Evolutionary conservation across 2,888 invertebrate genomes (phyloP), one percentile per base, ranked within the genome.

Genomic region (Hybos culiciformis): DNA sequence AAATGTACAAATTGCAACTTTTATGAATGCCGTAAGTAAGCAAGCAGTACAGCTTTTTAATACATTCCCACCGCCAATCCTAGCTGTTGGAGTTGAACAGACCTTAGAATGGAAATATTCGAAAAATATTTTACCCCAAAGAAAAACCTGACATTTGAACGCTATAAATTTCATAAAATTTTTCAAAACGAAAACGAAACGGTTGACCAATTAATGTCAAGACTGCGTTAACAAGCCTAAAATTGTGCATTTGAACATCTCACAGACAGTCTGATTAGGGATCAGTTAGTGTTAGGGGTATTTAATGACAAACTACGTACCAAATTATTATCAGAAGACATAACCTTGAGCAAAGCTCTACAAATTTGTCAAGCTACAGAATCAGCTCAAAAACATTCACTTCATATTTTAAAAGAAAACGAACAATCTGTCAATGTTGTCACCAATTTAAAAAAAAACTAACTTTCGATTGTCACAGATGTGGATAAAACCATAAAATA

Each of bases 121-220:
- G 46, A 44, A 38, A 37, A 42, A 21, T 47, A 48, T 37, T 49
- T 43, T 24, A 46, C 36, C 11, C 48, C 47, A 15, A 41, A 42
- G 31, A 39, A 38, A 17, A 50, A 51, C 44, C 24, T 43, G 23
- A 49, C 43, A 9, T 42, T 44, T 32, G 48, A 49, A 21, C 39
- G 46, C 9, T 46, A 49, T 29, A 36, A 46, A 24, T 50, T 47
- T 20, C 37, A 46, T 14, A 45, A 42, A 15, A 46, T 39, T 11
- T 38, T 18, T n/a, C 45, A 49, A 37, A 26, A 21, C 32, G 38
- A 44, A 39, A 39, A 29, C 21, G 46, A 50, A 40, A 42, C 40
- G 7, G 44, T 51, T 29, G 46, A 50, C 32, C 42, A 50, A 23
- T 45, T 46, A 39, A 41, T 46, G 14, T 44, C 44, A 4, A 32